Base-by-base conservation (phyloP, 2,888 invertebrate species). In the Linyphia triangularis region DNA sequence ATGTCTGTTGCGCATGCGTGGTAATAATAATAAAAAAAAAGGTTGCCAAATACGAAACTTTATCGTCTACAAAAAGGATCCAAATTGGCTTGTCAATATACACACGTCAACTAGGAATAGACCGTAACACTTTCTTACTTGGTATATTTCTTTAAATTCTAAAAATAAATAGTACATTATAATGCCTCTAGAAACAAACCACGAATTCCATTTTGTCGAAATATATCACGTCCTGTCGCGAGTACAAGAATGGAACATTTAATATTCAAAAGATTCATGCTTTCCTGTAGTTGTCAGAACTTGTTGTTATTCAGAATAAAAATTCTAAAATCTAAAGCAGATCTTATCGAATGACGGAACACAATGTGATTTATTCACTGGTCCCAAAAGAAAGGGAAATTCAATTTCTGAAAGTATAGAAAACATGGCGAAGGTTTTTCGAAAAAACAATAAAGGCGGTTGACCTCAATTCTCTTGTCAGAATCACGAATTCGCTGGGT, bases 311-410 rank as follows among this genome's bases (percentile, higher is more conserved):
- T 33, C 69, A 26, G 43, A 70, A 70, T 70, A 24, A 70, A 70
- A 43, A 24, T 70, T 6, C 5, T 16, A 61, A 22, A 33, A 19
- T 61, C 24, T 28, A 75, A 59, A 37, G 57, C 51, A 43, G 65
- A 67, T 79, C 65, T 79, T 79, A 79, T 79, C 65, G 43, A 67
- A 79, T 67, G 78, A 30, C 33, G 65, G 51, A 79, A 79, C 43
- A 78, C 77, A 79, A 67, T 79, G 22, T n/a, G 51, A 40, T 67
- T 67, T 65, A 43, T 51, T 79, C 65, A 28, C 9, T 67, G 13
- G 19, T 79, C 51, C 28, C 9, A 16, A 51, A 65, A 67, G 51
- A 77, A 77, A 77, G 61, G 51, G 79, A 82, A 82, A 82, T 82
- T 82, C 40, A 67, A 82, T 82, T 72, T 72, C 43, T 37, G 57